These are phyloP conservation scores for Melanchra persicariae DNA, from an alignment of 2,888 invertebrate genomes.

Conservation along the genomic window DNA sequence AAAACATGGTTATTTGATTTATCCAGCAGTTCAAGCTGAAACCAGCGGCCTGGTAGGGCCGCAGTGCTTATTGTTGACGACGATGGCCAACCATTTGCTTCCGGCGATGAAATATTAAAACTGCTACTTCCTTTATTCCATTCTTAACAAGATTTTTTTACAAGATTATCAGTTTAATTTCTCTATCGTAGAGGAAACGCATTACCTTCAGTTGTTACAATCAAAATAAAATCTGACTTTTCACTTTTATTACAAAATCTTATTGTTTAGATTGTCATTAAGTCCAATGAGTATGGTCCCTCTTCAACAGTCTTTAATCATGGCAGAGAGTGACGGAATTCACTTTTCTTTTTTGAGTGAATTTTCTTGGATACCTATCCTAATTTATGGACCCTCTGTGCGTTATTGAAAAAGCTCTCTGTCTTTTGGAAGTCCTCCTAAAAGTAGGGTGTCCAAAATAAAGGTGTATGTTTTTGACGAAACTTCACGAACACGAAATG, in stretches of 20 bases:
- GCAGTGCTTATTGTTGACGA: too few species aligned
- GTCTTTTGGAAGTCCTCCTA: slow-evolving; percentile 57
- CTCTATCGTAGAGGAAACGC: too few species aligned
- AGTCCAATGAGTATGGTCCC: slow-evolving; percentile 45
- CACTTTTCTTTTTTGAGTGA: slow-evolving; percentile 79
- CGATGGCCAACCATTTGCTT: too few species aligned
- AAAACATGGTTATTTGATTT: too few species aligned
- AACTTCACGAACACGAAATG: too few species aligned
- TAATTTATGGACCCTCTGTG: slow-evolving; percentile 83
- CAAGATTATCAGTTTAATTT: too few species aligned
- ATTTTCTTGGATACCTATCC: slow-evolving; percentile 66
- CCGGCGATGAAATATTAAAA: too few species aligned
- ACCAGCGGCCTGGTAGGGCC: too few species aligned
- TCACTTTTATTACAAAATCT: slow-evolving; percentile 37
- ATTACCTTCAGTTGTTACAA: not conserved
- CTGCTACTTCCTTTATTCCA: too few species aligned
- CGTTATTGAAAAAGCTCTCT: slow-evolving; percentile 78
- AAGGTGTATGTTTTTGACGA: not conserved
- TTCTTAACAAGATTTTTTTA: too few species aligned
- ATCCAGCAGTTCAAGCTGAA: too few species aligned
- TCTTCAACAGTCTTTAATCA: slow-evolving; percentile 70
- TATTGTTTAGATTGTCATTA: slow-evolving; percentile 49
- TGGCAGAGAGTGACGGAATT: slow-evolving; percentile 73
- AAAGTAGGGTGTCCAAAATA: slow-evolving; percentile 46
- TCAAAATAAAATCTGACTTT: slow-evolving; percentile 13